Conservation (phyloP, 2,797 vertebrate genomes). For the Pangasius larnaudii region DNA sequence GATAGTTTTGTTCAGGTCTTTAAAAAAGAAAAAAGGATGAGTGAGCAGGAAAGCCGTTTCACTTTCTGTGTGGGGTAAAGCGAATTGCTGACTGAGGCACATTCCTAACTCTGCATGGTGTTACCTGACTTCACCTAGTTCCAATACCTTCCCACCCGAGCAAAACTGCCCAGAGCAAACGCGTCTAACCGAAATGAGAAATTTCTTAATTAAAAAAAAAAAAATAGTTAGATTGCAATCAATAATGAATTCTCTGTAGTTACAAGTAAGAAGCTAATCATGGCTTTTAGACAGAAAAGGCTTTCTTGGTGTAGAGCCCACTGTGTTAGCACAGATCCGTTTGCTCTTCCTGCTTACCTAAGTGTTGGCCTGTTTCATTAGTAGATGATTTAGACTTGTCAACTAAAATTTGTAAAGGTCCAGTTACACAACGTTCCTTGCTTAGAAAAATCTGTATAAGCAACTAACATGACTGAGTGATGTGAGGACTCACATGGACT, state of each 20-base stretch:
- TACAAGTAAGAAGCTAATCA: not conserved
- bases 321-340: not conserved
- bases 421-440: not conserved
- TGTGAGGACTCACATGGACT: not conserved
- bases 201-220: not conserved
- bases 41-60: not conserved
- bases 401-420: not conserved
- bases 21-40: not conserved
- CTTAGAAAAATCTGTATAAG: not conserved
- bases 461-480: not conserved
- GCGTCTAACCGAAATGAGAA: not conserved
- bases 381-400: not conserved
- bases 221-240: not conserved
- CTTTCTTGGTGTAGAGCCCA: not conserved
- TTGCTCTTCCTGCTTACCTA: not conserved
- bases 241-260: not conserved
- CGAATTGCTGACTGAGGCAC: not conserved
- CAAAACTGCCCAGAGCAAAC: not conserved
- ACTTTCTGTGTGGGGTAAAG: not conserved
- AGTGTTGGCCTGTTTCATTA: not conserved
- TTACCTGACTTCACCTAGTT: not conserved
- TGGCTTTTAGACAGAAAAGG: not conserved
- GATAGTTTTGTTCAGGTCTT: not conserved
- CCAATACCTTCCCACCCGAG: not conserved
- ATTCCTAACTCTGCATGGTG: not conserved